Base-by-base conservation (phyloP, 2,888 invertebrate species). In the Agrenia bidenticulata region DNA sequence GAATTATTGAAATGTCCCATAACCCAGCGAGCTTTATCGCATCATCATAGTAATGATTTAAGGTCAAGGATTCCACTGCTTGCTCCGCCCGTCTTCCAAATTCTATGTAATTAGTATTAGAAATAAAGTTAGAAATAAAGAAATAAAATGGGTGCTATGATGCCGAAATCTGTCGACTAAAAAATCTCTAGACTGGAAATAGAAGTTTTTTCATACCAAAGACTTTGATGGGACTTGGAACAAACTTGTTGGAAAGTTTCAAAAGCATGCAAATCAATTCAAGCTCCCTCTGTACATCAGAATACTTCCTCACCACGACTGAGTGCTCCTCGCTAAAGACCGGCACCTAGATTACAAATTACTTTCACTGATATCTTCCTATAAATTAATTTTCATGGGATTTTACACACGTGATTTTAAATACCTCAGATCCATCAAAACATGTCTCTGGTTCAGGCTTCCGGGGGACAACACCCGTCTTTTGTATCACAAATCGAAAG, bases 11-110 rank as follows among this genome's bases (percentile, higher is more conserved):
- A 13, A 69, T 60, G 1, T 61, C 66, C 74, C 74, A 76, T 13
- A 65, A 51, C 9, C 27, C 39, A 9, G 76, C 73, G 7, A 76
- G 50, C 32, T 68, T 69, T 1, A 76, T 57, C 23, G 76, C 74
- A 60, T 67, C 67, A 42, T 76, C 76, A 55, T 67, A 76, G 24
- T 63, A 67, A 57, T 74, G 71, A 2, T 61, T 63, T 27, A 49
- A 32, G 9, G 67, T 66, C 13, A 76, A 61, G 23, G 53, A 61
- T 15, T 70, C 66, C 1, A 74, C 63, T 7, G 68, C 66, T 39
- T 70, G 64, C 17, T 66, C 65, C 0, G 74, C 73, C 57, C 72
- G 27, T 15, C 61, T 60, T 2, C 59, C 57, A 45, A 70, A 73
- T 55, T 73, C 74, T 73, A 24, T 17, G 54, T 54, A 21, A n/a